phyloP scores from a whole-genome alignment of 1,140 invertebrate species.

The Polypedilum vanderplanki region DNA sequence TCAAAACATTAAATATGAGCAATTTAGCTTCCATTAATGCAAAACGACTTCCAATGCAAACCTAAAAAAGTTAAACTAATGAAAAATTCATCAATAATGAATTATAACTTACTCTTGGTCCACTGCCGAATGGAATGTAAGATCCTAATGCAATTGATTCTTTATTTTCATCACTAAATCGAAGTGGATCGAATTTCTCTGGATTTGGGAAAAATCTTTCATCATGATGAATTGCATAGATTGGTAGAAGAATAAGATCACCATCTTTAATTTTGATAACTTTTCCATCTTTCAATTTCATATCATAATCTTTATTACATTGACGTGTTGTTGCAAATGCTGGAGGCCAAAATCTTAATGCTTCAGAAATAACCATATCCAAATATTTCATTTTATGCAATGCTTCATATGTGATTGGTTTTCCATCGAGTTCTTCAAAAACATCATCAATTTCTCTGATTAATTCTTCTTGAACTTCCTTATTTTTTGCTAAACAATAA shows the following conservation, averaged over 20 bases:
- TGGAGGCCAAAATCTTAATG: conserved; percentile 50
- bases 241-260: conserved; percentile 40
- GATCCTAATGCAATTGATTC: conserved; percentile 32
- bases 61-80: neutral
- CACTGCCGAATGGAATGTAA: conserved; percentile 54
- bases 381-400: conserved; percentile 47
- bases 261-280: conserved; percentile 37
- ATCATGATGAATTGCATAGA: conserved; percentile 44
- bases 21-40: conserved; percentile 44
- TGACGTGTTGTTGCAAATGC: conserved; percentile 43
- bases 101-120: conserved; percentile 42
- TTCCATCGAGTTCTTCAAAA: conserved; percentile 34
- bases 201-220: conserved; percentile 51
- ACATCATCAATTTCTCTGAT: conserved; percentile 41
- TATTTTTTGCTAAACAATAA: conserved; percentile 49
- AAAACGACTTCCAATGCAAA: conserved; percentile 49
- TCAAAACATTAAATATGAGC: conserved; percentile 37
- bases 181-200: conserved; percentile 57
- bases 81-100: too few species aligned
- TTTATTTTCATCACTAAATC: conserved; percentile 45
- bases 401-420: conserved; percentile 41
- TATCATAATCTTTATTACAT: conserved; percentile 44
- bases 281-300: conserved; percentile 37
- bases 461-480: conserved; percentile 45
- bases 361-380: conserved; percentile 49